Conservation (phyloP, 1,140 invertebrate species). For the Batillaria attramentaria region DNA sequence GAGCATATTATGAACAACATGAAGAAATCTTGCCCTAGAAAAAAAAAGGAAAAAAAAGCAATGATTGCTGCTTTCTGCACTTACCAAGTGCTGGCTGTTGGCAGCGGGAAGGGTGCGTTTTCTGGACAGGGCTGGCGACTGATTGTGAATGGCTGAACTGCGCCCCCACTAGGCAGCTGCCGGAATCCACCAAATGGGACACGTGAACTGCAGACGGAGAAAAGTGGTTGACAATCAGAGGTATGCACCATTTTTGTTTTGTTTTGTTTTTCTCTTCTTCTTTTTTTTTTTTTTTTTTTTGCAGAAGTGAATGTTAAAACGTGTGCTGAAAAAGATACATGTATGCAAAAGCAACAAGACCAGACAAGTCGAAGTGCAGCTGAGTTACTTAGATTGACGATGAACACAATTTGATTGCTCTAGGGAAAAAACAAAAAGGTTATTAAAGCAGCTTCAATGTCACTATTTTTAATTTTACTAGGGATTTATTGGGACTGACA, state of each 20-base stretch:
- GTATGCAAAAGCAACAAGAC: too few relatives aligned
- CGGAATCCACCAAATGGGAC: conserved; percentile 67
- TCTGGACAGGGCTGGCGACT: conserved; percentile 47
- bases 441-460: not conserved
- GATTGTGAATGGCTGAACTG: conserved; percentile 64
- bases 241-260: too few relatives aligned
- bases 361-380: too few relatives aligned
- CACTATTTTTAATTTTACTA: not conserved
- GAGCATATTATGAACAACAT: not conserved
- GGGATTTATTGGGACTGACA: not conserved
- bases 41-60: not conserved
- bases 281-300: too few relatives aligned
- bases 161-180: conserved; percentile 58
- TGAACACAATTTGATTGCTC: too few relatives aligned
- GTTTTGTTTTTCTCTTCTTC: too few relatives aligned
- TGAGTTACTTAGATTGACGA: too few relatives aligned
- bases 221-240: too few relatives aligned
- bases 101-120: conserved; percentile 44
- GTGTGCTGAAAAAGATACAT: too few relatives aligned
- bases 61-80: conserved; percentile 13
- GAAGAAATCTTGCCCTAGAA: not conserved
- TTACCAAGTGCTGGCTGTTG: conserved; percentile 67
- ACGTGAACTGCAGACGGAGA: conserved; percentile 57
- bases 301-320: too few relatives aligned
- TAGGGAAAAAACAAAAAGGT: too few relatives aligned